Base-by-base conservation (phyloP, 2,797 vertebrate species). In the Sorex maritimensis region DNA sequence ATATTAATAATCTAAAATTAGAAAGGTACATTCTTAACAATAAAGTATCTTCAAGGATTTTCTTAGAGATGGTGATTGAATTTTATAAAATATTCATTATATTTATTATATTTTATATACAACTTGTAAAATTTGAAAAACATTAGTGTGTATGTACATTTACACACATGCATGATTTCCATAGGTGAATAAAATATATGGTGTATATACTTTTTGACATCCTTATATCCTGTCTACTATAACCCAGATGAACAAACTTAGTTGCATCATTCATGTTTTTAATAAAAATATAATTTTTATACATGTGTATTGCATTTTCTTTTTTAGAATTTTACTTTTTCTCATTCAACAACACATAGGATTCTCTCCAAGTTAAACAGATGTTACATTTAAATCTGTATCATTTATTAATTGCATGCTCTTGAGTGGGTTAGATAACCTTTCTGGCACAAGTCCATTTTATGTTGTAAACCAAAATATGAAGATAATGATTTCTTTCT, bases 381-480 rank as follows among this genome's bases (percentile, higher is more conserved):
- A 72, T 81, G 81, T 89, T 81, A 84, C 46, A 26, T 85, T 96
- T 81, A 61, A 89, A 44, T 65, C 11, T 58, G 58, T 84, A 67
- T 12, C 67, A 49, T 79, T 94, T 75, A 91, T 86, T 91, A 94
- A 90, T 34, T 78, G 65, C 28, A 26, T 81, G 69, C 75, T 52
- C 49, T 94, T 72, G 52, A 41, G 67, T 49, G 61, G 63, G 21
- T 86, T 91, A 81, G 65, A 28, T 81, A 81, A 94, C 0, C 2
- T 86, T 93, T 77, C 69, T 93, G 79, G 87, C 80, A 85, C 34
- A 77, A 41, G 61, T 24, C 10, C 61, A 21, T 6, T 28, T 67
- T 67, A n/a, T 67, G 10, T 28, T 95, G 73, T 14, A 46, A 34
- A 82, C 30, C 17, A 30, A 73, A 92, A 73, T 72, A 71, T 63